phyloP scores from a whole-genome alignment of 2,113 vertebrate genomes.

The Lepisosteus osseus region DNA sequence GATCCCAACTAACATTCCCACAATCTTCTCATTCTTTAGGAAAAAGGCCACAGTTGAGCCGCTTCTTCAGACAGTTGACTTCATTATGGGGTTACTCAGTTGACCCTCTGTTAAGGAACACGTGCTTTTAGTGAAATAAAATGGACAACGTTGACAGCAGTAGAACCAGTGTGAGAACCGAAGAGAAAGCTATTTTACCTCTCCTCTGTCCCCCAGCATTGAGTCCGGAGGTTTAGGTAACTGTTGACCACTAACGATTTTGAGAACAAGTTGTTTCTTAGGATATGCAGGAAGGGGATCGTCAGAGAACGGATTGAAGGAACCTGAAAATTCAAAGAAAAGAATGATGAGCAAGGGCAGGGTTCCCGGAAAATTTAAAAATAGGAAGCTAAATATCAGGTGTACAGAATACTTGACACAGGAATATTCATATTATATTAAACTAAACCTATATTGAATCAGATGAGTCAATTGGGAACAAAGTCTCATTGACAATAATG shows the following conservation, averaged over 20 bases:
- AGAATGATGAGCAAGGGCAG: not conserved
- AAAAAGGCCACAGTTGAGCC: too few relatives aligned
- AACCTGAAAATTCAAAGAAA: constrained; percentile 61
- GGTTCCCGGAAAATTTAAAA: not conserved
- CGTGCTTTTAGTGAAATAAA: not conserved
- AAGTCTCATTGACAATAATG: too few relatives aligned
- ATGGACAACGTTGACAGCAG: not conserved
- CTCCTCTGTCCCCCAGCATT: constrained; percentile 93
- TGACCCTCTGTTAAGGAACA: too few relatives aligned
- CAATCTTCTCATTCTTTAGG: too few relatives aligned
- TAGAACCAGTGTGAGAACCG: not conserved
- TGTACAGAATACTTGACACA: too few relatives aligned
- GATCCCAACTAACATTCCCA: too few relatives aligned
- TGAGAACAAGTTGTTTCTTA: constrained; percentile 93
- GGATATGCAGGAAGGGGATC: constrained; percentile 91
- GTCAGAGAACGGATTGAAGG: constrained; percentile 87
- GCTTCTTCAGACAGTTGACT: too few relatives aligned
- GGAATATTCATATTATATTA: too few relatives aligned
- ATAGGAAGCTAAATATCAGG: too few relatives aligned
- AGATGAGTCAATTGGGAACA: too few relatives aligned
- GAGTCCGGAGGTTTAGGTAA: constrained; percentile 96
- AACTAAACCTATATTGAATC: too few relatives aligned
- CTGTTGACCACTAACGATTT: constrained; percentile 96
- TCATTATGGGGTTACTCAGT: too few relatives aligned
- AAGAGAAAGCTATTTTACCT: constrained; percentile 66